phyloP scores from a whole-genome alignment of 2,888 invertebrate genomes.

The Drosophila ustulata region DNA sequence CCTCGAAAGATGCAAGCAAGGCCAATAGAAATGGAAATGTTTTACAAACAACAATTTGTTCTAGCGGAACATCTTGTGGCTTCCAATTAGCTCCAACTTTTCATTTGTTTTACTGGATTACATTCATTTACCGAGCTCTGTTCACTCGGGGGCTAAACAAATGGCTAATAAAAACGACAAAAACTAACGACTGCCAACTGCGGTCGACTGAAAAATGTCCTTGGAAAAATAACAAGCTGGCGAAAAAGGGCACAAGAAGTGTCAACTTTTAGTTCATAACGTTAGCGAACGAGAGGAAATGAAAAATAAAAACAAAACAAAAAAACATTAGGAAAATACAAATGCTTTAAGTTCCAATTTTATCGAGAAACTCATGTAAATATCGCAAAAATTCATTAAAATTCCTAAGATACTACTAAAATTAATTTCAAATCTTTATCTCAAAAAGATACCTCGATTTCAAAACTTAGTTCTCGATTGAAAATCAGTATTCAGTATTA shows the following conservation, averaged over 20 bases:
- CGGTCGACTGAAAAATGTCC: not conserved
- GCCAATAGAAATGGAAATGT: conserved; percentile 39
- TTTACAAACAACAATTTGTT: conserved; percentile 32
- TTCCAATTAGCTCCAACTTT: conserved; percentile 44
- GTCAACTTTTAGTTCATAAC: not conserved
- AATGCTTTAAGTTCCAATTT: not conserved
- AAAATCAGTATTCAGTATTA: too few relatives aligned
- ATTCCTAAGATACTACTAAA: too few relatives aligned
- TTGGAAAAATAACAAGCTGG: not conserved
- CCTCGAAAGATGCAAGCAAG: conserved; percentile 17
- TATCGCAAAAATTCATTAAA: too few relatives aligned
- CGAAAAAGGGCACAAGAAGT: not conserved
- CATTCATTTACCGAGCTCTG: conserved; percentile 10
- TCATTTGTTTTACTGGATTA: conserved; percentile 25
- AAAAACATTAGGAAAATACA: not conserved
- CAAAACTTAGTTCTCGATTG: too few relatives aligned
- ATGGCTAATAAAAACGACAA: not conserved
- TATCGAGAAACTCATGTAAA: too few relatives aligned
- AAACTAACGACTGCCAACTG: conserved; percentile 9
- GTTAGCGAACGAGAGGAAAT: not conserved
- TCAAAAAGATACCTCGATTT: too few relatives aligned
- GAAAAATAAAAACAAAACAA: not conserved
- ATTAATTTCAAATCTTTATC: too few relatives aligned
- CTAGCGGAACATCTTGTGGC: conserved; percentile 30
- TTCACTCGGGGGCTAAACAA: conserved; percentile 4